These are phyloP conservation scores for Sinonovacula constricta DNA, from an alignment of 1,140 invertebrate genomes.

Conservation along the genomic window DNA sequence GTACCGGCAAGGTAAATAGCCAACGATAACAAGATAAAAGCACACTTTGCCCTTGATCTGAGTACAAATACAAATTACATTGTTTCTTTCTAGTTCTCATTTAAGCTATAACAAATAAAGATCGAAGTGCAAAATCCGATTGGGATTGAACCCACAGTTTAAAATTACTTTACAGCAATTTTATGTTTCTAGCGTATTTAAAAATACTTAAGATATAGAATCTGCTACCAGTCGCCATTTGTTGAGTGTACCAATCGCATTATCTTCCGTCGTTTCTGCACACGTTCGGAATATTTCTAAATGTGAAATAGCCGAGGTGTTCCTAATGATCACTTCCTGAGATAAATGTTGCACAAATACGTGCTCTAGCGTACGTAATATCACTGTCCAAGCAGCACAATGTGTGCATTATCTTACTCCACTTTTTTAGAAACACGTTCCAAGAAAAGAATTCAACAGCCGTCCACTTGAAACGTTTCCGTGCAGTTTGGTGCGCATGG, in stretches of 20 bases:
- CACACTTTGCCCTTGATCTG: neutral
- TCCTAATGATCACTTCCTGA: neutral
- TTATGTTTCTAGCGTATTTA: neutral
- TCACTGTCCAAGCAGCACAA: neutral
- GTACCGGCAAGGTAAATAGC: slow-evolving; percentile 29
- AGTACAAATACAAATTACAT: neutral
- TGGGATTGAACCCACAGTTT: neutral
- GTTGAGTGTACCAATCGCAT: too few species aligned
- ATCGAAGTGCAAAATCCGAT: neutral
- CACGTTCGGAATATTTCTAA: neutral
- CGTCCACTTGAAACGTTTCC: slow-evolving; percentile 48
- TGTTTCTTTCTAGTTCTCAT: neutral
- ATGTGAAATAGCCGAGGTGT: neutral
- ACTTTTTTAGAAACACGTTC: slow-evolving; percentile 14
- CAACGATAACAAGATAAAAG: neutral
- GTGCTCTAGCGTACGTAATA: neutral
- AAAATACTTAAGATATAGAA: neutral
- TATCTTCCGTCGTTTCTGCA: too few species aligned
- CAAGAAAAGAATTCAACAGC: neutral
- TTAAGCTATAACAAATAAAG: neutral
- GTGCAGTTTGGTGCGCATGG: slow-evolving; percentile 47
- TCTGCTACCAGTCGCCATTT: too few species aligned
- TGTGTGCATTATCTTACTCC: neutral
- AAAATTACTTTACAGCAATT: neutral
- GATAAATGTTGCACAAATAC: neutral